Conservation (phyloP, 2,888 invertebrate species). For the Thereva unica region DNA sequence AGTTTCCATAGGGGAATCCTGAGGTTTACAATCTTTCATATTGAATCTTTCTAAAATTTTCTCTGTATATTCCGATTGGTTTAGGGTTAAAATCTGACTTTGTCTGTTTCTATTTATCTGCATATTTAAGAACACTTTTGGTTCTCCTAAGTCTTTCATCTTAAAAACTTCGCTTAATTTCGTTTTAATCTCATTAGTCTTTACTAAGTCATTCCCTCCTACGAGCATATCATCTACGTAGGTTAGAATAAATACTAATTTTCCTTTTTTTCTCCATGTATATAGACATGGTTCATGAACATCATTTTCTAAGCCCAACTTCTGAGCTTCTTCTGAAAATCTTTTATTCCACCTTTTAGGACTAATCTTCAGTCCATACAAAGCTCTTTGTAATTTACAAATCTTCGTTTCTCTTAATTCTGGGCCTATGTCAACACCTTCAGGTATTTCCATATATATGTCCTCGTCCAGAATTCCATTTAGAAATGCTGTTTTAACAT, state of each 20-base stretch:
- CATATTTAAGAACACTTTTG: neutral
- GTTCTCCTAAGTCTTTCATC: conserved; percentile 3
- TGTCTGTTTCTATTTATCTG: neutral
- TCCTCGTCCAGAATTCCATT: too few species aligned
- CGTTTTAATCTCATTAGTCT: too few species aligned
- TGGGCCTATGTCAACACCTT: too few species aligned
- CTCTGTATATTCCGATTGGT: neutral
- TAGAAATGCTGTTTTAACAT: too few species aligned
- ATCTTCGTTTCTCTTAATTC: too few species aligned
- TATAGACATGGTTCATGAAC: neutral
- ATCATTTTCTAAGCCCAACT: too few species aligned
- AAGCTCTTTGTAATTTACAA: too few species aligned
- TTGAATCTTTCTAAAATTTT: neutral
- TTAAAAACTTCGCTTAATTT: neutral
- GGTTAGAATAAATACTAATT: neutral
- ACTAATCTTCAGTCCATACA: too few species aligned
- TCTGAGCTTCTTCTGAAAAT: too few species aligned
- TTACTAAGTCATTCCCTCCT: neutral
- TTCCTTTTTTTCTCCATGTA: neutral
- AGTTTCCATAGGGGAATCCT: conserved; percentile 3
- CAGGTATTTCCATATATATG: too few species aligned
- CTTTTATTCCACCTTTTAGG: too few species aligned
- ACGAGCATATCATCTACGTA: conserved; percentile 13
- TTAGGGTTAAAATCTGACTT: neutral
- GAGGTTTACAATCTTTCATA: neutral